Evolutionary conservation across 2,888 invertebrate genomes (phyloP).

Genomic region (Hemaris fuciformis): DNA sequence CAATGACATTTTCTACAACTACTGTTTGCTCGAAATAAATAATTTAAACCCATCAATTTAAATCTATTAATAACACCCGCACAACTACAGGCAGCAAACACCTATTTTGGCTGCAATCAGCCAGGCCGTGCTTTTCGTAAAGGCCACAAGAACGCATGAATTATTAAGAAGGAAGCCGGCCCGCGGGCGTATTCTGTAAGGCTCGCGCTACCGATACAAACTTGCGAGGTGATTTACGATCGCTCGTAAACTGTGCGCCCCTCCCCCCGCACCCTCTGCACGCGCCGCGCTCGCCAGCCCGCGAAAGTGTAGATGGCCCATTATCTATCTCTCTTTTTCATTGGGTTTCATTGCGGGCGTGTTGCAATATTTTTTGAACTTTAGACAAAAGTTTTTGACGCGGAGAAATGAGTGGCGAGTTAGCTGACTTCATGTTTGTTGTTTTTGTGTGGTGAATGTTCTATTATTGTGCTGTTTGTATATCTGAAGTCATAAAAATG

Average conservation of each 20-base stretch:
- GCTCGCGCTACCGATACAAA: constrained; percentile 23
- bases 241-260: constrained; percentile 30
- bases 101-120: not conserved
- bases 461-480: not conserved
- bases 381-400: constrained; percentile 2
- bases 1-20: too few species aligned
- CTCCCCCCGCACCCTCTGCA: constrained; percentile 18
- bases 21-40: too few species aligned
- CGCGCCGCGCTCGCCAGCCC: too few species aligned
- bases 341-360: constrained; percentile 27
- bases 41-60: not conserved
- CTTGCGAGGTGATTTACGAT: constrained; percentile 39
- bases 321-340: constrained; percentile 24
- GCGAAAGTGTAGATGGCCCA: constrained; percentile 34
- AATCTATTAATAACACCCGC: not conserved
- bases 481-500: not conserved
- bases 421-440: not conserved
- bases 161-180: constrained; percentile 37
- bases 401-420: not conserved
- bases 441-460: not conserved
- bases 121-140: not conserved
- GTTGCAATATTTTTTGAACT: constrained; percentile 13
- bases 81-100: too few species aligned
- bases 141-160: constrained; percentile 32
- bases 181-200: constrained; percentile 32